Evolutionary conservation across 2,113 vertebrate genomes (phyloP).

Genomic region (Dunckerocampus dactyliophorus): DNA sequence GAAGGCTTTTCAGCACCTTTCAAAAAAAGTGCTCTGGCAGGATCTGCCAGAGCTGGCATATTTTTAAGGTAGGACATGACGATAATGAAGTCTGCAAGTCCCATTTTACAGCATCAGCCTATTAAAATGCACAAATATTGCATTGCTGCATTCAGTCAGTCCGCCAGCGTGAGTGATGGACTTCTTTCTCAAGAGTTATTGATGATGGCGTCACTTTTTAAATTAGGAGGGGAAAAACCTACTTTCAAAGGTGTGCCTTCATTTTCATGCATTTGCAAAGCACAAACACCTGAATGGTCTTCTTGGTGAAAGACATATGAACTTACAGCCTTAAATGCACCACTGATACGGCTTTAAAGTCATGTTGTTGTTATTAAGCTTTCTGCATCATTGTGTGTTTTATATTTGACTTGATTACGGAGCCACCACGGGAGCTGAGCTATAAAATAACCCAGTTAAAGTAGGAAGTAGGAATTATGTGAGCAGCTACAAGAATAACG

Average conservation of each 20-base stretch:
- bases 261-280: conserved; percentile 35
- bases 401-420: not conserved
- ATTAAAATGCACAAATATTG: conserved; percentile 8
- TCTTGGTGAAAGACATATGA: conserved; percentile 16
- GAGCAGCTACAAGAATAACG: no score
- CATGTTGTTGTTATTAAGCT: no score
- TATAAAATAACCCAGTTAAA: not conserved
- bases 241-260: conserved; percentile 45
- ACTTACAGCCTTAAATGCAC: not conserved
- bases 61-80: conserved; percentile 16
- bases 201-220: conserved; percentile 27
- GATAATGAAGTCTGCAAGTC: conserved; percentile 25
- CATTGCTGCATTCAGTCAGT: not conserved
- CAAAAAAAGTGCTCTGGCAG: conserved; percentile 14
- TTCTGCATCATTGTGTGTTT: conserved; percentile 1
- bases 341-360: no score
- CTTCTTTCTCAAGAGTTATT: not conserved
- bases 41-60: conserved; percentile 4
- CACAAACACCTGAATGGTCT: conserved; percentile 25
- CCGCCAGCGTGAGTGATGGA: conserved; percentile 5
- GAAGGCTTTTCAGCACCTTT: conserved; percentile 25
- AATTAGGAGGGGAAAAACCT: conserved; percentile 21
- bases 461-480: no score
- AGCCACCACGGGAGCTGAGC: not conserved
- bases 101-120: conserved; percentile 10